Evolutionary conservation across 2,888 invertebrate genomes (phyloP), one percentile per base, ranked within the genome.

Genomic region (Drosophila sordidapex): DNA sequence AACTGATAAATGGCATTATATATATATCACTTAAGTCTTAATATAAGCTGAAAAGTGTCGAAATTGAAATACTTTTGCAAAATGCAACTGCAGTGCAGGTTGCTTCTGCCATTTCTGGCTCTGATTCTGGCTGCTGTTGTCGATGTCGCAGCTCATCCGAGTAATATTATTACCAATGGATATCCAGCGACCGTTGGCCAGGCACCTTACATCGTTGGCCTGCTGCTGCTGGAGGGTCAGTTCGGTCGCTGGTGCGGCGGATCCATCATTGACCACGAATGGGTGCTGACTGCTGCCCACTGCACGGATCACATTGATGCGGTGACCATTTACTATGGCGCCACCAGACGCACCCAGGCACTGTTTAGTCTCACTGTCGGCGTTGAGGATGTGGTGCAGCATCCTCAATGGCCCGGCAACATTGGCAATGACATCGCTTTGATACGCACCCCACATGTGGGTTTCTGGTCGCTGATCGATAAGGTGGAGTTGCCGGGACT

Each of bases 351-450:
- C 10, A 80, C 68, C 0, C 60, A 79, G 8, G 75, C 87, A 5
- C 59, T 83, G 21, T 74, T 76, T 27, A 75, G 54, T 0, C 35
- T 83, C 18, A 66, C 64, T 1, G 86, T 91, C 3, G 18, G 60
- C 18, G 74, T 64, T 8, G 57, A 65, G 10, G 62, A 72, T 15
- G 54, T 83, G 29, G 71, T 90, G 7, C 85, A 91, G 58, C 91
- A 93, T 40, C 93, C 94, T 69, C 88, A 91, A 40, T 82, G 87
- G 27, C 86, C 74, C 18, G 59, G 71, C 40, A 65, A 58, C 51
- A 66, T 59, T 51, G 68, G 73, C 33, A 77, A 85, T 43, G 89
- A 89, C 49, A 89, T 89, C 46, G 74, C 83, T 4, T 52, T 89
- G 36, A 83, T 89, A 7, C 68, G 76, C 6, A 74, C 85, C 18